Evolutionary conservation across 2,888 invertebrate genomes (phyloP).

Genomic region (Cryptocheilus praepositus): DNA sequence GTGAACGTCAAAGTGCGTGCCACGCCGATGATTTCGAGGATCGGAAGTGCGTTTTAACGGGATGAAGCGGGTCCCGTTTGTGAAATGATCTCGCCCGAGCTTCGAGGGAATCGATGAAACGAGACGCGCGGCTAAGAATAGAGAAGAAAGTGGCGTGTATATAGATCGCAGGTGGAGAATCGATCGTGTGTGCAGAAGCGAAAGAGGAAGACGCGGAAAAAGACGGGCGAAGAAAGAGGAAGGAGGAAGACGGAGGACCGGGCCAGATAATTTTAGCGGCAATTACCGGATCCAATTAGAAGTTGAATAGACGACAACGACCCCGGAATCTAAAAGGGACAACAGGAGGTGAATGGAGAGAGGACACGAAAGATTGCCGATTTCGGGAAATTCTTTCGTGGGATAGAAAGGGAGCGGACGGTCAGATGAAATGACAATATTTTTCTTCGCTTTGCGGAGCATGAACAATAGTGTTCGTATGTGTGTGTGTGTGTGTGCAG

Average conservation of each 20-base stretch:
- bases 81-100: too few relatives aligned
- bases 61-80: too few relatives aligned
- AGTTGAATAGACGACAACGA: constrained; percentile 65
- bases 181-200: constrained; percentile 2
- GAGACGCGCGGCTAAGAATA: background rate
- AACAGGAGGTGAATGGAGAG: constrained; percentile 27
- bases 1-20: background rate
- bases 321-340: constrained; percentile 42
- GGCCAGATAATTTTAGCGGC: constrained; percentile 63
- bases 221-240: constrained; percentile 14
- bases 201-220: constrained; percentile 13
- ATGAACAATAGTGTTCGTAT: too few relatives aligned
- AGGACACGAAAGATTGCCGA: constrained; percentile 33
- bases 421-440: background rate
- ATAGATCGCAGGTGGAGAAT: constrained; percentile 7
- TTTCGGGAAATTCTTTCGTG: constrained; percentile 33
- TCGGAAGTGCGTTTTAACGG: background rate
- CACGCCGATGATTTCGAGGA: background rate
- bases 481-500: too few relatives aligned
- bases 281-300: constrained; percentile 66
- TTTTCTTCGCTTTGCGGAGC: too few relatives aligned
- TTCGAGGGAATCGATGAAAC: too few relatives aligned
- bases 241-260: constrained; percentile 46
- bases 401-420: constrained; percentile 16
- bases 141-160: background rate